Evolutionary conservation across 2,113 vertebrate genomes (phyloP), one percentile per base, ranked within the genome.

Genomic region (Dolichallabes microphthalmus): DNA sequence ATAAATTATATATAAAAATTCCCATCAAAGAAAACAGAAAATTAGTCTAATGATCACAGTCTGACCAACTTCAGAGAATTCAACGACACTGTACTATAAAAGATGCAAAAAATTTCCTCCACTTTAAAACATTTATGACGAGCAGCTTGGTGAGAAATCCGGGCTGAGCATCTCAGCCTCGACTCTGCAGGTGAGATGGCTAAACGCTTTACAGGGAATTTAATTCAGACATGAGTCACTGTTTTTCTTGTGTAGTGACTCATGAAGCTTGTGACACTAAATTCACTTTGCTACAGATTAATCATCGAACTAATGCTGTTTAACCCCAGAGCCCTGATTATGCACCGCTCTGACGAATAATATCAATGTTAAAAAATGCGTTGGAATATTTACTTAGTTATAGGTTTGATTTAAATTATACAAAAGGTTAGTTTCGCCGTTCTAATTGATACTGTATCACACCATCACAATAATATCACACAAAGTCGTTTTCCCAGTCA

Each of bases 71-170:
- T 13, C 11, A 55, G 35, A 35, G 35, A 35, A 35, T 35, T 35
- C 35, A 35, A 35, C 35, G 3, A 35, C 39, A 39, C 17, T 17
- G 4, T 3, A 3, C 12, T 15, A 57, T 57, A 57, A 57, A 14
- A 57, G 55, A 17, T 17, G 55, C 15, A 17, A 57, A 4, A 57
- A 19, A 0, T 39, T 57, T 17, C 17, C 55, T 61, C 17, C 60
- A 19, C 60, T 61, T 61, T 4, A 25, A 61, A 61, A 61, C 60
- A 8, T 61, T 22, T 25, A 25, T n/a, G 9, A 61, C 85, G 87
- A 85, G 83, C 82, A 82, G 20, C 60, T 25, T 25, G 60, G 25
- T 66, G 60, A 25, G 8, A 61, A 61, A 61, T 61, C 22, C 10
- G 22, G 60, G 22, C 9, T 10, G 10, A 10, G 60, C 60, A 22